These are phyloP conservation scores for Sebastes kiyomatsui DNA, from an alignment of 2,797 vertebrate genomes.

Conservation along the genomic window DNA sequence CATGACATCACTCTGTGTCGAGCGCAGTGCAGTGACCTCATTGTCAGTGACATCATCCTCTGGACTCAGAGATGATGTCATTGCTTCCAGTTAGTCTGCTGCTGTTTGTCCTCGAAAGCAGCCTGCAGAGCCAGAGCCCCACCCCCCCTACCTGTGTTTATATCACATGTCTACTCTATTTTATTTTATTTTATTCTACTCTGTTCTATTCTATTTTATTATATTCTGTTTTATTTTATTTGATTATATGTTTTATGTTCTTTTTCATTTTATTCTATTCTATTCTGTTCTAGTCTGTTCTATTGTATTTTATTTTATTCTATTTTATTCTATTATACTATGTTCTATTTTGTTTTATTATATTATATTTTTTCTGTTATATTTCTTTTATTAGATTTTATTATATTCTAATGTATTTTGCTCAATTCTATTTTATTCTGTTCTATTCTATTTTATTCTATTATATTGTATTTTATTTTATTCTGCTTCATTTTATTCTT, in stretches of 20 bases:
- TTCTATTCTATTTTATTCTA: background rate
- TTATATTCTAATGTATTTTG: background rate
- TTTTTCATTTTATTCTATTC: no score
- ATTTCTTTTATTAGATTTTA: background rate
- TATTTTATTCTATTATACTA: background rate
- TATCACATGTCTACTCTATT: background rate
- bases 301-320: background rate
- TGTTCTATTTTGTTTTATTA: background rate
- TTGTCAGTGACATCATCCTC: constrained; percentile 43
- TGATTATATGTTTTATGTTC: background rate
- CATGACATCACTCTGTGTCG: constrained; percentile 42
- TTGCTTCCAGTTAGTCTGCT: constrained; percentile 31
- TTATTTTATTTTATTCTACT: background rate
- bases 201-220: background rate
- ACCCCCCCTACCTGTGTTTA: background rate
- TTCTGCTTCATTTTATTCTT: background rate
- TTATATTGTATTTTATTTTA: background rate
- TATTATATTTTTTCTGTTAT: background rate
- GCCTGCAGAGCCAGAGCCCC: constrained; percentile 14
- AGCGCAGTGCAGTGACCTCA: constrained; percentile 55
- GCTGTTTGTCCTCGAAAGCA: constrained; percentile 23
- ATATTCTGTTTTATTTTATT: background rate
- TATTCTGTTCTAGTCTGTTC: background rate
- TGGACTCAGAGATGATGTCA: constrained; percentile 50
- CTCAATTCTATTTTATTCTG: background rate